phyloP scores from a whole-genome alignment of 2,113 vertebrate species.

The Steatornis caripensis region DNA sequence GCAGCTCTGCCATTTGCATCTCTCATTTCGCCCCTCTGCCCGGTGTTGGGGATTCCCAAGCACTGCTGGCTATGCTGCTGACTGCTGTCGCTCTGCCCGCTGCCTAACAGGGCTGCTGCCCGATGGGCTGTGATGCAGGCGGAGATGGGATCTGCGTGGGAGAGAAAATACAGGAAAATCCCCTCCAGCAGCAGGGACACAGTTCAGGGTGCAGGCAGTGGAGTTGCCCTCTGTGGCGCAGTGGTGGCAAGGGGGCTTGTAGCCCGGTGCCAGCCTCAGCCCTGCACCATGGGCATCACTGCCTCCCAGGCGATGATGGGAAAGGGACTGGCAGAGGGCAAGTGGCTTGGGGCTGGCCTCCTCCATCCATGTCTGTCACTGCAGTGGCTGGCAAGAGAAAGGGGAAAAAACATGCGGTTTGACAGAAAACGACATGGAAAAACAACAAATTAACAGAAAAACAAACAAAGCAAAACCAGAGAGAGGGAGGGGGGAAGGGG shows the following conservation, averaged over 20 bases:
- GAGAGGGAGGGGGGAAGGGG: background rate
- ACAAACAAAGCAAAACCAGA: slow-evolving; percentile 75
- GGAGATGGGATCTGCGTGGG: background rate
- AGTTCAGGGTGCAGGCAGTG: background rate
- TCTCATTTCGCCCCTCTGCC: background rate
- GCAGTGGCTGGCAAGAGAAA: slow-evolving; percentile 69
- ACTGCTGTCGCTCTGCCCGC: background rate
- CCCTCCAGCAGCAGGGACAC: background rate
- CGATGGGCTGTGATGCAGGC: background rate
- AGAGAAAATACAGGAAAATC: background rate
- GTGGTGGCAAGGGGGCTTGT: rapidly evolving
- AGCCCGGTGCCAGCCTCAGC: background rate
- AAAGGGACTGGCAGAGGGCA: background rate
- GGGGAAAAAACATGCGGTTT: slow-evolving; percentile 77
- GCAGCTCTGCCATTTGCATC: rapidly evolving
- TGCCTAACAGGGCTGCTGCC: background rate
- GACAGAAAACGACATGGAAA: slow-evolving; percentile 78
- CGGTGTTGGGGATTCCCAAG: background rate
- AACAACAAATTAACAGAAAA: slow-evolving; percentile 78
- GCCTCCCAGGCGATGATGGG: background rate
- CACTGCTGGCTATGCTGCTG: rapidly evolving
- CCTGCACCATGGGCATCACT: background rate
- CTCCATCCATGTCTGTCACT: slow-evolving; percentile 46
- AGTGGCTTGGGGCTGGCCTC: background rate
- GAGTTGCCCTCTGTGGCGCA: rapidly evolving